Base-by-base conservation (phyloP, 2,888 invertebrate species). In the Vannuccia rotundouncinata region DNA sequence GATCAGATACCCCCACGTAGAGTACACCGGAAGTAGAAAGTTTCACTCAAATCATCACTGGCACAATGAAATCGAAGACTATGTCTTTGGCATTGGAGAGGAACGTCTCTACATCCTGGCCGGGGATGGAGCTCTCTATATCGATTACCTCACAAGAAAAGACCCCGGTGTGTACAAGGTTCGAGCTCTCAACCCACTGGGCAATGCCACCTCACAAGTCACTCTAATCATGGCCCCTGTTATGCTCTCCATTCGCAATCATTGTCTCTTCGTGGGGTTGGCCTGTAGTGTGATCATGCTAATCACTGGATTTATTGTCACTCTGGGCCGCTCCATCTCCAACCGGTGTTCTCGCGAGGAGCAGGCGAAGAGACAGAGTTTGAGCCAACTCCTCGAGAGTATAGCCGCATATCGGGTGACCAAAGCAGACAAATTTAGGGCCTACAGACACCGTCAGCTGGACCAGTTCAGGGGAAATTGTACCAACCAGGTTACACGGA, bases 341-440 rank as follows among this genome's bases (percentile, higher is more conserved):
- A 59, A 28, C 5, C 31, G 59, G 5, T 78, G 78, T 29, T 66
- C 60, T 0, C 17, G 22, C 28, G 74, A 78, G 77, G 78, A 78
- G 59, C 78, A 59, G n/a, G 29, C 94, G 5, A 91, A 93, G 80
- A 92, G 93, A 29, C 91, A 93, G 82, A 94, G 94, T 87, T 92
- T 95, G 83, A 92, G 92, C 86, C 92, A 92, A 83, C 93, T 95
- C 92, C 89, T 95, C 84, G 95, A 95, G 86, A 93, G 92, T 88
- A 93, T 95, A 84, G 95, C 95, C 86, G 92, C 92, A 83, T 94
- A 95, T 89, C 94, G 94, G 89, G 92, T 92, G 82, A 93, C 92
- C 86, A 95, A 95, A 86, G 89, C 95, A 85, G 85, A 85, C 66
- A 85, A 83, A 59, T 81, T 87, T 78, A 85, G 85, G 77, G 84